phyloP scores from a whole-genome alignment of 2,113 vertebrate species.

The Asarcornis scutulata region DNA sequence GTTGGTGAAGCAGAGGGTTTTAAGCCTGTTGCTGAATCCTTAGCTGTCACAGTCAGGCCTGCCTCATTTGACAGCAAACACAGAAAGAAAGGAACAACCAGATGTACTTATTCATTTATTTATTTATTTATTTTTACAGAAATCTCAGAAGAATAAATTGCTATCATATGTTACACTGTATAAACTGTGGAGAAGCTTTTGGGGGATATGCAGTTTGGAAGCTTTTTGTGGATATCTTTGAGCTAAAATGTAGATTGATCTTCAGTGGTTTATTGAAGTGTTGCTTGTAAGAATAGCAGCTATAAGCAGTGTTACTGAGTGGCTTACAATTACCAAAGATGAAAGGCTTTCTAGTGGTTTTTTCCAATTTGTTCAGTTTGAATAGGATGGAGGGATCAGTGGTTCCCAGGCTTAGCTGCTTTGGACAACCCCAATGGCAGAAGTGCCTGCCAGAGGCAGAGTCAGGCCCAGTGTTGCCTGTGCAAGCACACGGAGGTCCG shows the following conservation, averaged over 20 bases:
- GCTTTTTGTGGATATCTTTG: background rate
- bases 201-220: background rate
- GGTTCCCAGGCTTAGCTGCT: background rate
- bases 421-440: background rate
- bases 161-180: background rate
- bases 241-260: background rate
- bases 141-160: background rate
- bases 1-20: background rate
- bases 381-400: background rate
- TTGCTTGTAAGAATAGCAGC: background rate
- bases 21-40: background rate
- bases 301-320: background rate
- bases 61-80: background rate
- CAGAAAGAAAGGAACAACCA: background rate
- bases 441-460: background rate
- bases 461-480: fast-evolving
- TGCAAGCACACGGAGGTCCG: fast-evolving
- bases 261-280: background rate
- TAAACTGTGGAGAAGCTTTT: background rate
- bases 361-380: background rate
- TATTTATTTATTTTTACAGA: background rate
- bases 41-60: background rate
- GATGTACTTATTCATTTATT: background rate
- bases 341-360: background rate
- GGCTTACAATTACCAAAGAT: background rate